A percentile compares a stretch with the other conserved stretches of the same genome.
Evolutionary conservation across 2,888 invertebrate species (phyloP).

Genomic region (Caenorhabditis virilis): DNA sequence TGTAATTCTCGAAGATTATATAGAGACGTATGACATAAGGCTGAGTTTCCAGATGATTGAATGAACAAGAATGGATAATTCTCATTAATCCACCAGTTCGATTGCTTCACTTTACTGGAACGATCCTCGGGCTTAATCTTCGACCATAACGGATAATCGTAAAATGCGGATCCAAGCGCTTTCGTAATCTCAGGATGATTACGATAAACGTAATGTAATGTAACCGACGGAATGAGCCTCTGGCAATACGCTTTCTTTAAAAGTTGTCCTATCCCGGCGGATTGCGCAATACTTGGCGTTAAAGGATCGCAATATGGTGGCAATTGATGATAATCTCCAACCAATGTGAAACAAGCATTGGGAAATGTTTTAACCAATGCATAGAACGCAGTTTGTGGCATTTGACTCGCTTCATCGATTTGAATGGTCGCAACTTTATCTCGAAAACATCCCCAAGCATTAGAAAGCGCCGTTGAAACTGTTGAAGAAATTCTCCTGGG

Average conservation of each 20-base stretch:
- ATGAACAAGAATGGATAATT: background rate
- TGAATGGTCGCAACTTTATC: background rate
- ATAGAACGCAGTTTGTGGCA: background rate
- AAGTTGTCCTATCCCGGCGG: background rate
- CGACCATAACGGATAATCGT: background rate
- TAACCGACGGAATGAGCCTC: background rate
- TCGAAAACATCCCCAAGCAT: background rate
- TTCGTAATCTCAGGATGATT: background rate
- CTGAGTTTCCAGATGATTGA: background rate
- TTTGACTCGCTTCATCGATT: background rate
- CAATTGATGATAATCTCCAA: constrained; percentile 1
- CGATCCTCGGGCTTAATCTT: background rate
- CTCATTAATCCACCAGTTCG: too few relatives aligned
- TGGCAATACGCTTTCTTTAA: background rate
- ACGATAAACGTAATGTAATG: background rate
- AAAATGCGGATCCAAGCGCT: background rate
- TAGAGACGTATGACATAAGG: too few relatives aligned
- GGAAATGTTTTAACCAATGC: background rate
- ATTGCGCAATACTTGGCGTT: background rate
- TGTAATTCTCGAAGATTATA: background rate
- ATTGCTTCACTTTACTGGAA: background rate
- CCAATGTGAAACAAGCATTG: background rate
- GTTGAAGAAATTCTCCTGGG: background rate
- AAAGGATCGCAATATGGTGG: background rate
- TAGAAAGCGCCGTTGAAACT: background rate